These are phyloP conservation scores for Charina bottae DNA, from an alignment of 2,113 vertebrate genomes.

Conservation along the genomic window DNA sequence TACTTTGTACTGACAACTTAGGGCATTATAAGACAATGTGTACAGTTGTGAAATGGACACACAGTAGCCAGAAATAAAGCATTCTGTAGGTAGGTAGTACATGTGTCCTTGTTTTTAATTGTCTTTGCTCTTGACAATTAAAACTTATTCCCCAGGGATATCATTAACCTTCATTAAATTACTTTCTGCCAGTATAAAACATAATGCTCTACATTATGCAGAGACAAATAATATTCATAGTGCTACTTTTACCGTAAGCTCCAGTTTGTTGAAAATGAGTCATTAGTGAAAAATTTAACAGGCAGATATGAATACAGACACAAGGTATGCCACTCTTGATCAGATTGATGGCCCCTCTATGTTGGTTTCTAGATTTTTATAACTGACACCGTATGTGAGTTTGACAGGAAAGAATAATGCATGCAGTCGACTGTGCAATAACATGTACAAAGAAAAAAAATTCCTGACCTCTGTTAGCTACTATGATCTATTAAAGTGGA, in stretches of 20 bases:
- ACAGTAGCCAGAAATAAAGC: background rate
- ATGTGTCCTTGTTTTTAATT: conserved; percentile 44
- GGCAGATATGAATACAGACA: conserved; percentile 13
- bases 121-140: conserved; percentile 63
- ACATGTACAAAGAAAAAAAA: background rate
- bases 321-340: conserved; percentile 16
- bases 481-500: conserved; percentile 42
- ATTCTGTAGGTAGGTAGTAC: background rate
- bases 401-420: conserved; percentile 45
- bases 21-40: background rate
- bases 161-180: conserved; percentile 59
- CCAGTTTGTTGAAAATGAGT: conserved; percentile 29
- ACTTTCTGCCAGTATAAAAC: conserved; percentile 47
- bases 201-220: background rate
- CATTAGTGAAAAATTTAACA: conserved; percentile 38
- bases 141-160: conserved; percentile 57
- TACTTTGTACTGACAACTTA: background rate
- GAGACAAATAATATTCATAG: conserved; percentile 24
- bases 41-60: conserved; percentile 1
- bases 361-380: conserved; percentile 39
- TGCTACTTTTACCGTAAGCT: conserved; percentile 25
- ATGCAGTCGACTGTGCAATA: conserved; percentile 27
- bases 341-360: conserved; percentile 25
- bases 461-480: conserved; percentile 56
- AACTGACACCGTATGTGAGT: accelerated